Percentiles rank a stretch among this genome's conserved stretches.
phyloP scores from a whole-genome alignment of 2,113 vertebrate species.

The Sceloporus tristichus region DNA sequence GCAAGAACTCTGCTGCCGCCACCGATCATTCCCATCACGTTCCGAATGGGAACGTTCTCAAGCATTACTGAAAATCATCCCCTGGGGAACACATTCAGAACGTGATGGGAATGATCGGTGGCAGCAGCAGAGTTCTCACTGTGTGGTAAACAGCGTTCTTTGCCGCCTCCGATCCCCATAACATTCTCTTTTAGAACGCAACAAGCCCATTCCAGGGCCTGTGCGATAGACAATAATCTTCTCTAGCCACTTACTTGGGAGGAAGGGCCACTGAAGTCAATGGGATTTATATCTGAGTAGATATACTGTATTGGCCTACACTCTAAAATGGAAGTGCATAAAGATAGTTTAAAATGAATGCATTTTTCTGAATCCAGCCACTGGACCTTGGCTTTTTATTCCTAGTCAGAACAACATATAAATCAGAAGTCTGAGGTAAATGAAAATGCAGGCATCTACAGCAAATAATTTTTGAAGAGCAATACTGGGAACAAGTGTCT shows the following conservation, averaged over 20 bases:
- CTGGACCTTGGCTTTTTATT: slow-evolving; percentile 17
- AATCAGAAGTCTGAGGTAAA: slow-evolving; percentile 47
- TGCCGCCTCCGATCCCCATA: too few relatives aligned
- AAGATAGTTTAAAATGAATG: background rate
- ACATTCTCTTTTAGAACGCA: too few relatives aligned
- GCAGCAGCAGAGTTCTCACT: too few relatives aligned
- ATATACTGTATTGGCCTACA: background rate
- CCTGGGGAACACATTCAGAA: too few relatives aligned
- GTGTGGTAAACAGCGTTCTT: too few relatives aligned
- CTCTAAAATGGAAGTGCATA: background rate
- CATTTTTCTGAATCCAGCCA: slow-evolving; percentile 44
- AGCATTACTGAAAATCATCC: too few relatives aligned
- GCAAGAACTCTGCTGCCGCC: too few relatives aligned
- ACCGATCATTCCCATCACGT: too few relatives aligned
- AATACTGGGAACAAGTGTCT: slow-evolving; percentile 40
- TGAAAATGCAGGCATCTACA: slow-evolving; percentile 12
- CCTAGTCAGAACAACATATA: slow-evolving; percentile 26
- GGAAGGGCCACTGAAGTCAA: background rate
- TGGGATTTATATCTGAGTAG: background rate
- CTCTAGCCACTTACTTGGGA: background rate
- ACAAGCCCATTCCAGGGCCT: too few relatives aligned
- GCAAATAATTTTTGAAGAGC: slow-evolving; percentile 27
- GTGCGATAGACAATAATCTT: background rate
- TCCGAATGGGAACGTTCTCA: too few relatives aligned
- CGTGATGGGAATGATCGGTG: too few relatives aligned